Evolutionary conservation across 2,888 invertebrate species (phyloP).

Genomic region (Andrena trimmerana): DNA sequence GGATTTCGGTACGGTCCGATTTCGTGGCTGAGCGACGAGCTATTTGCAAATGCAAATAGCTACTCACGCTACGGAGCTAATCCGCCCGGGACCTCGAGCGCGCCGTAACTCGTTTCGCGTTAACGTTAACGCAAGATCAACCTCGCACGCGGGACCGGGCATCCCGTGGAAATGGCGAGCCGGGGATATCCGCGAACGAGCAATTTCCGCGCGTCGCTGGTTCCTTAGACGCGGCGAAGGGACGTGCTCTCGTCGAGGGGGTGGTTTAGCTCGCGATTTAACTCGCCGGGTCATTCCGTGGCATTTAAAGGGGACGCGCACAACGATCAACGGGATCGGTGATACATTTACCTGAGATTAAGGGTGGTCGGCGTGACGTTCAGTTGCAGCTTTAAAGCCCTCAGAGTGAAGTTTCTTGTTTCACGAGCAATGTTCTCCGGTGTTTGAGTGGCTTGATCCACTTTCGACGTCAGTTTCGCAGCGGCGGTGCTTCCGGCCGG

Average conservation of each 20-base stretch:
- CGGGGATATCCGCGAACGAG: not conserved
- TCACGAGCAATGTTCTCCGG: conserved; percentile 90
- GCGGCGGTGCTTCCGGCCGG: conserved; percentile 68
- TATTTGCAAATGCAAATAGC: conserved; percentile 50
- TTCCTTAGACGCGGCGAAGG: not conserved
- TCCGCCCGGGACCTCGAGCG: conserved; percentile 6
- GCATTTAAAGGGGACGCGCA: too few species aligned
- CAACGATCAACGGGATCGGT: not conserved
- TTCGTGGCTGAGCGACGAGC: not conserved
- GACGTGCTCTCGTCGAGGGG: not conserved
- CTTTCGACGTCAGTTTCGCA: conserved; percentile 77
- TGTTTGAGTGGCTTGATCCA: conserved; percentile 91
- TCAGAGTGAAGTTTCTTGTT: conserved; percentile 88
- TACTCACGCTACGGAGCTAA: conserved; percentile 33
- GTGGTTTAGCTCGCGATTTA: too few species aligned
- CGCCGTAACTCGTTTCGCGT: not conserved
- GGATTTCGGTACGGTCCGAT: not conserved
- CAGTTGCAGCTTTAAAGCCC: conserved; percentile 88
- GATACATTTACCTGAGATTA: conserved; percentile 86
- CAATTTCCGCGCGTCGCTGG: not conserved
- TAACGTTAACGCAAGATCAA: conserved; percentile 28
- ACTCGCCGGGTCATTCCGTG: too few species aligned
- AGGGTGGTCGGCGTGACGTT: conserved; percentile 88
- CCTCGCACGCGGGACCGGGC: not conserved
- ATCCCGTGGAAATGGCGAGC: not conserved